phyloP scores from a whole-genome alignment of 2,113 vertebrate genomes.

The Psittacus erithacus region DNA sequence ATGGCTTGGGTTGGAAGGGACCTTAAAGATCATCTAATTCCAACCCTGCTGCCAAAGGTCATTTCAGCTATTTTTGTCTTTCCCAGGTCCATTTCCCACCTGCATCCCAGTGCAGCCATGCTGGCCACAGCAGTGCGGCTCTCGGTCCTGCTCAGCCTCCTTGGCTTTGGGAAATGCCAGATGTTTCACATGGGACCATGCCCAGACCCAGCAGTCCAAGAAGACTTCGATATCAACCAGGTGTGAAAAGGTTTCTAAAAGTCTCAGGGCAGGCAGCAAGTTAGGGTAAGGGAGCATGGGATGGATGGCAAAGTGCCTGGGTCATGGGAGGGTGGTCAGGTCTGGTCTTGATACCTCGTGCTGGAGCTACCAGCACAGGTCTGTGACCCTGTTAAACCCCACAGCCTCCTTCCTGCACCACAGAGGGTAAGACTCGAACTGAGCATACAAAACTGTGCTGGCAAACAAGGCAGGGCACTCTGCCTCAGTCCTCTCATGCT shows the following conservation, averaged over 20 bases:
- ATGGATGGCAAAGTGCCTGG: neutral
- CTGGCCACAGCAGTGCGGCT: neutral
- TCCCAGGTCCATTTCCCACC: neutral
- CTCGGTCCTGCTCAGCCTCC: conserved; percentile 18
- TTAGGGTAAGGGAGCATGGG: neutral
- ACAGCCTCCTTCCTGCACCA: rapidly evolving
- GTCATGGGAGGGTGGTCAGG: neutral
- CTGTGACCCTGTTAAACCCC: rapidly evolving
- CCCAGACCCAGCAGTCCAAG: conserved; percentile 82
- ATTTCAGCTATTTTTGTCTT: neutral
- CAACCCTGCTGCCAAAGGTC: neutral
- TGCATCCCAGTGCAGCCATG: neutral
- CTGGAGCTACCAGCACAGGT: neutral
- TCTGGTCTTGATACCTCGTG: neutral
- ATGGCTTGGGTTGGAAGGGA: neutral
- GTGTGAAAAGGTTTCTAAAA: conserved; percentile 60
- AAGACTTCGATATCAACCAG: conserved; percentile 82
- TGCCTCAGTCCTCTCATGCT: neutral
- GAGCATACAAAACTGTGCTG: neutral
- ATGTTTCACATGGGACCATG: conserved; percentile 85
- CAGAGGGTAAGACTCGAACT: rapidly evolving
- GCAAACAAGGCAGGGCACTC: neutral
- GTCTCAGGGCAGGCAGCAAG: rapidly evolving
- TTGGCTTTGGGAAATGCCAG: conserved; percentile 69
- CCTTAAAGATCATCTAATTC: neutral